Base-by-base conservation (phyloP, 37 sponge, comb jelly and placozoan species). In the Diacarnus erythraeanus region DNA sequence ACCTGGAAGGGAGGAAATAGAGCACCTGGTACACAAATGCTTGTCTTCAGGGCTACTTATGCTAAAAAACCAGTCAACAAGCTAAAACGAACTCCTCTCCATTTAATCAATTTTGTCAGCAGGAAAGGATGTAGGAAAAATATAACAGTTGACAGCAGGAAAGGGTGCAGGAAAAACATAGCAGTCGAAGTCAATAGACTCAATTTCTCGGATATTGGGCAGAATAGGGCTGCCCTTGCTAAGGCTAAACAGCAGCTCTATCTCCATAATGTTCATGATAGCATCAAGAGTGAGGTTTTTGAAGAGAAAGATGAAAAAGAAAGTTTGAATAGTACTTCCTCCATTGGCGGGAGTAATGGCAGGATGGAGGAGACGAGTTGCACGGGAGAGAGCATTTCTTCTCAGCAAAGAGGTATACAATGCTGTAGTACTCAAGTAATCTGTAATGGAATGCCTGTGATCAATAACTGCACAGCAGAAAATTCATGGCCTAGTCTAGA, bases 1-100 rank as follows among this genome's bases (percentile, higher is more conserved):
- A 51, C 74, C 18, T 86, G 87, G 87, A 80, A 69, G 41, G 80
- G 41, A 0, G 80, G 41, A 0, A 64, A 36, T 25, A 35, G 37
- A 20, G 17, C 47, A 8, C 31, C 23, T 2, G 76, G 87, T 26
- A 79, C 77, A 17, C 87, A 79, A 33, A 74, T 86, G 69, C 69
- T 86, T 15, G 81, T 78, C 30, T 86, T 86, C 29, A 39, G 76
- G 21, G 81, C 74, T 0, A 33, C 25, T 26, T n/a, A 23, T 2
- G 73, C 26, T 2, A 60, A 33, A 17, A 33, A n/a, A 23, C 3
- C 27, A 2, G 15, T 31, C 10, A 71, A 25, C 2, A 35, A 27
- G 60, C 34, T 38, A 10, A 59, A 36, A 37, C 30, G 47, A 17
- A 25, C 40, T 30, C 74, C 80, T 8, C 10, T 65, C 33, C 66